Conservation (phyloP, 1,140 invertebrate genomes). For the Limonius californicus region DNA sequence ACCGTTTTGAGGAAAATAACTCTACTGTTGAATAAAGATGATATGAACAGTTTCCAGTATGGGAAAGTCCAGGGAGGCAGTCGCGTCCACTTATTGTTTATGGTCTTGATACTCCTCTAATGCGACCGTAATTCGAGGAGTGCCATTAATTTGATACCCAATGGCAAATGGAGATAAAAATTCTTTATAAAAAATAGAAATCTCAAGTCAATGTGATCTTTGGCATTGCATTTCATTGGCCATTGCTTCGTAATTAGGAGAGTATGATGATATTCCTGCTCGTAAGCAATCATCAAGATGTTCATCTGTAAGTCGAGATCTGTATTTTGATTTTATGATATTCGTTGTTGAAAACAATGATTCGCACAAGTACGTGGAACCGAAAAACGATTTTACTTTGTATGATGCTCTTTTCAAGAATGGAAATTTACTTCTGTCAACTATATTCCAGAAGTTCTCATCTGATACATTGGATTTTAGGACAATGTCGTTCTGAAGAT, state of each 20-base stretch:
- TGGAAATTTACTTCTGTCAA: not conserved
- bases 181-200: constrained; percentile 4
- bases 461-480: too few species aligned
- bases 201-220: constrained; percentile 4
- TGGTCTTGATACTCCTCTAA: too few species aligned
- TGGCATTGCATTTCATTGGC: constrained; percentile 1
- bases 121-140: too few species aligned
- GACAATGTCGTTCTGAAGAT: too few species aligned
- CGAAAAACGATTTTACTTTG: constrained; percentile 2
- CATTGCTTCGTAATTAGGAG: not conserved
- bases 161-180: too few species aligned
- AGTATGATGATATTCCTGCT: not conserved
- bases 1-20: too few species aligned
- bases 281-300: constrained; percentile 30
- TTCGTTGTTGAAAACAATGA: constrained; percentile 28
- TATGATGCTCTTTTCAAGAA: not conserved
- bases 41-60: too few species aligned
- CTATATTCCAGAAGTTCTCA: not conserved
- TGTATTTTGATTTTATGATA: constrained; percentile 27
- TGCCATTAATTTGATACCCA: too few species aligned
- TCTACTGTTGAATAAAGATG: too few species aligned
- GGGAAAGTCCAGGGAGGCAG: too few species aligned
- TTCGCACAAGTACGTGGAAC: constrained; percentile 27
- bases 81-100: too few species aligned
- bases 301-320: constrained; percentile 27